Percentiles rank a stretch among this genome's conserved stretches.
Evolutionary conservation across 2,797 vertebrate genomes (phyloP).

Genomic region (Argya squamiceps): DNA sequence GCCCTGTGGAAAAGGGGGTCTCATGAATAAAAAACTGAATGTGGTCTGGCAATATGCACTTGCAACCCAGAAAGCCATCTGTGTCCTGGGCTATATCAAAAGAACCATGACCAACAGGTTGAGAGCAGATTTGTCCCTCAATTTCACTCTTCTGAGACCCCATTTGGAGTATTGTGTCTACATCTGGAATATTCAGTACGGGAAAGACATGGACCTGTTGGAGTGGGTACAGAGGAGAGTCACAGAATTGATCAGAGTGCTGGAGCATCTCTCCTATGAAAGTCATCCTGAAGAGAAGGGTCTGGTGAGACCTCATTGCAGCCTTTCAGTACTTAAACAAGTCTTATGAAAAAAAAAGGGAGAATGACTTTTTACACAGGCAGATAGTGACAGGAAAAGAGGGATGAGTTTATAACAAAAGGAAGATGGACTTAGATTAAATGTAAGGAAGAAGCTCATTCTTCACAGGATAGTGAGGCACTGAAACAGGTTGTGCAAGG

Average conservation of each 20-base stretch:
- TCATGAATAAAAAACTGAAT: neutral
- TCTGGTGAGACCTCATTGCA: neutral
- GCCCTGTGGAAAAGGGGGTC: accelerated
- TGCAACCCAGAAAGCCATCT: neutral
- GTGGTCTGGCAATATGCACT: neutral
- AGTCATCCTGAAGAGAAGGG: neutral
- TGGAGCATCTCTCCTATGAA: neutral
- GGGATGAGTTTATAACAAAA: neutral
- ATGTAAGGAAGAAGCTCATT: neutral
- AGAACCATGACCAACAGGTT: neutral
- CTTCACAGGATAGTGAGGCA: neutral
- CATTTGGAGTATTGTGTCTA: neutral
- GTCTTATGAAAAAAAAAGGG: neutral
- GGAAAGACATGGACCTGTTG: neutral
- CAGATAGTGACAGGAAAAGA: neutral
- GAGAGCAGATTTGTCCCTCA: neutral
- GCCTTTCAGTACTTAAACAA: neutral
- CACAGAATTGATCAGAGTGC: neutral
- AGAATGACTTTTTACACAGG: neutral
- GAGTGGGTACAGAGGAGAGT: neutral
- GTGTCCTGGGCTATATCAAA: neutral
- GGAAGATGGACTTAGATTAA: neutral
- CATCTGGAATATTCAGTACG: neutral
- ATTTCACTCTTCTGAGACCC: neutral
- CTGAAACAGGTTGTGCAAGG: neutral